Percentiles rank a stretch among this genome's conserved stretches.
Evolutionary conservation across 2,888 invertebrate species (phyloP).

Genomic region (Caprella mutica): DNA sequence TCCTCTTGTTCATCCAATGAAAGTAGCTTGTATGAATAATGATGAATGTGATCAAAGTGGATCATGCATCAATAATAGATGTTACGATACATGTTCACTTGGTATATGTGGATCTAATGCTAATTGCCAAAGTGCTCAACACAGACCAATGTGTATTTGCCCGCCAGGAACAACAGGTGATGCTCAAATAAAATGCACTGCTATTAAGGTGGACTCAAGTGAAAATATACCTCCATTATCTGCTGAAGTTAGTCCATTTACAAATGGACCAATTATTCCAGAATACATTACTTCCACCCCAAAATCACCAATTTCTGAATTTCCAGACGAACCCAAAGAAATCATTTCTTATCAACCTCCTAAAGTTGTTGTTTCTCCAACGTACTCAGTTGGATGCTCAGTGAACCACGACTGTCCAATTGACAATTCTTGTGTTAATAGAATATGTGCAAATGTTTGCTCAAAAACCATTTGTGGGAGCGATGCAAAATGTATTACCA

Average conservation of each 20-base stretch:
- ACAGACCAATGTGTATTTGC: constrained; percentile 59
- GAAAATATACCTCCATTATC: constrained; percentile 5
- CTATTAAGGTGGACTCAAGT: constrained; percentile 11
- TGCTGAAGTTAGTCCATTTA: not conserved
- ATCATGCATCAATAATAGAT: constrained; percentile 34
- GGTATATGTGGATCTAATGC: constrained; percentile 38
- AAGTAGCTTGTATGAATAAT: constrained; percentile 26
- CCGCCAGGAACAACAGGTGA: constrained; percentile 36
- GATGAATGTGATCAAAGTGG: constrained; percentile 35
- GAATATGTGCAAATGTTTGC: constrained; percentile 19
- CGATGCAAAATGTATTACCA: constrained; percentile 60
- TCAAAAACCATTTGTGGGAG: constrained; percentile 46
- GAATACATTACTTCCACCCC: constrained; percentile 5
- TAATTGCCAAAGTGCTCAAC: constrained; percentile 57
- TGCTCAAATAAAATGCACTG: constrained; percentile 31
- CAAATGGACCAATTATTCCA: constrained; percentile 11
- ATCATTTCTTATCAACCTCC: not conserved
- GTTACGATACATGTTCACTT: constrained; percentile 22
- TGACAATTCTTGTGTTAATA: constrained; percentile 31
- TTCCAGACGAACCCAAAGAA: constrained; percentile 7
- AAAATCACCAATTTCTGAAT: constrained; percentile 9
- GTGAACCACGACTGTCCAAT: constrained; percentile 57
- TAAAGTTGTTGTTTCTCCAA: not conserved
- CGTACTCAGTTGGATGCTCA: constrained; percentile 34
- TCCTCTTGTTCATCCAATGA: constrained; percentile 8